Conservation (phyloP, 2,113 vertebrate species). For the Nothobranchius kuhntae region DNA sequence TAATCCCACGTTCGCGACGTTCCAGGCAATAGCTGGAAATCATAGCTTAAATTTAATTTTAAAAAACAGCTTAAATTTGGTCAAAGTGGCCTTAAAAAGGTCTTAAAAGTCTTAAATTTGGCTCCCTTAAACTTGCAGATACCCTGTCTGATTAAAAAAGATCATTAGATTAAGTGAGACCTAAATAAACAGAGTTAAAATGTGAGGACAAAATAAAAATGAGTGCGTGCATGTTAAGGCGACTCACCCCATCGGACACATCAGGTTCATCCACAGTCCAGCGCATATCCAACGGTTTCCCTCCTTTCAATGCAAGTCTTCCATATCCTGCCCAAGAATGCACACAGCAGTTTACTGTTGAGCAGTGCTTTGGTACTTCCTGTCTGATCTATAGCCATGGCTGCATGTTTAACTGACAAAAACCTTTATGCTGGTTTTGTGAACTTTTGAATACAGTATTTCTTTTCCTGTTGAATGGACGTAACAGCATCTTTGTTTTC, state of each 20-base stretch:
- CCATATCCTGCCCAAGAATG: constrained; percentile 63
- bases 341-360: constrained; percentile 44
- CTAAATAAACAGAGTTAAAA: constrained; percentile 15
- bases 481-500: not conserved
- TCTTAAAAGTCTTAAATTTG: too few species aligned
- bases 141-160: too few species aligned
- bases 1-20: too few species aligned
- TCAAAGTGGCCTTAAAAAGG: too few species aligned
- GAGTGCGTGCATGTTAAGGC: constrained; percentile 52
- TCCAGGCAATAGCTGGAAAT: too few species aligned
- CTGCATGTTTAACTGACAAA: constrained; percentile 30
- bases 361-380: constrained; percentile 29
- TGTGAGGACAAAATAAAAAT: constrained; percentile 22
- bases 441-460: constrained; percentile 15
- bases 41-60: too few species aligned
- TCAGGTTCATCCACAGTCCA: constrained; percentile 70
- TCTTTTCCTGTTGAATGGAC: constrained; percentile 23
- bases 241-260: constrained; percentile 29
- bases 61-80: too few species aligned
- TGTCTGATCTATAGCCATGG: constrained; percentile 28
- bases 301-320: constrained; percentile 67
- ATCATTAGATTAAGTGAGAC: constrained; percentile 13
- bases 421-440: constrained; percentile 8
- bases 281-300: constrained; percentile 31
- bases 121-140: too few species aligned